Evolutionary conservation across 2,888 invertebrate species (phyloP).

Genomic region (Spatulosminthurus flaviceps): DNA sequence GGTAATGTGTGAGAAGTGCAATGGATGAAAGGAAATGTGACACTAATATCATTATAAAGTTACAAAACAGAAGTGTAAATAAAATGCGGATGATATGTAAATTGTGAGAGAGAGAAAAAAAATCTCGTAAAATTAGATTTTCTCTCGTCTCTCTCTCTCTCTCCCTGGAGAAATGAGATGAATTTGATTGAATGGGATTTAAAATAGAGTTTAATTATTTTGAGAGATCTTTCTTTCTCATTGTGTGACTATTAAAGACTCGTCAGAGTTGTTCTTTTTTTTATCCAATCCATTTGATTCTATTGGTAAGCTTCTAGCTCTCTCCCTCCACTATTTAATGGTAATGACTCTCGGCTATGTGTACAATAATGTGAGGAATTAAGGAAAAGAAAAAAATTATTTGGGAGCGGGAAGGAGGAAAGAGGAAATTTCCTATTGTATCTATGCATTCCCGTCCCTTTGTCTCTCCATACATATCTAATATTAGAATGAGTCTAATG

Average conservation of each 20-base stretch:
- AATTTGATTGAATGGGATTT: conserved; percentile 45
- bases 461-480: neutral
- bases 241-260: neutral
- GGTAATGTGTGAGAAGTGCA: neutral
- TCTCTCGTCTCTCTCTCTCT: too few relatives aligned
- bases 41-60: conserved; percentile 30
- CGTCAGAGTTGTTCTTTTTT: too few relatives aligned
- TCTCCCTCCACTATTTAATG: neutral
- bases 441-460: neutral
- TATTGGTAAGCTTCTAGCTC: neutral
- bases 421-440: neutral
- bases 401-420: neutral
- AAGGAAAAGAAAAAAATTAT: neutral
- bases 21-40: conserved; percentile 46
- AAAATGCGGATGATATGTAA: neutral
- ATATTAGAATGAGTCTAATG: conserved; percentile 20
- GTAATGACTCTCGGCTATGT: conserved; percentile 32
- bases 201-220: conserved; percentile 47
- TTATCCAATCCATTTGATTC: conserved; percentile 45
- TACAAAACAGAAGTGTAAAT: too few relatives aligned
- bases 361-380: neutral
- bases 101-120: neutral
- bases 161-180: conserved; percentile 42
- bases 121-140: too few relatives aligned
- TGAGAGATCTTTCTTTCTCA: conserved; percentile 17